phyloP scores from a whole-genome alignment of 2,888 invertebrate genomes.

The Bombylius major region DNA sequence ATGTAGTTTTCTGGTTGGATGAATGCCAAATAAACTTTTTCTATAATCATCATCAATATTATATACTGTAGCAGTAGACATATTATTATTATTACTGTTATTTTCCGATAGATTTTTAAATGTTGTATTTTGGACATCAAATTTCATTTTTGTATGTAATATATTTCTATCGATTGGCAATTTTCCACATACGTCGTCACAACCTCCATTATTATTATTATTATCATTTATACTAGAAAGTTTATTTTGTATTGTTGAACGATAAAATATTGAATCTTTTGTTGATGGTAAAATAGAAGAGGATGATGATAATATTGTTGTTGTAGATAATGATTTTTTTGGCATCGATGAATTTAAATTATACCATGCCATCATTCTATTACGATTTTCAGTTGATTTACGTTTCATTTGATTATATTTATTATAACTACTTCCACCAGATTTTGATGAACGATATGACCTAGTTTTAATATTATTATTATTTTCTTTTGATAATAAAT shows the following conservation, averaged over 20 bases:
- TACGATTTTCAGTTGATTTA: conserved; percentile 30
- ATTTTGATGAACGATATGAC: conserved; percentile 9
- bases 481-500: too few relatives aligned
- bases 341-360: too few relatives aligned
- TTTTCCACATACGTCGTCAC: not conserved
- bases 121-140: too few relatives aligned
- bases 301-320: conserved; percentile 5
- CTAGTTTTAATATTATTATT: not conserved
- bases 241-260: not conserved
- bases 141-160: too few relatives aligned
- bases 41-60: conserved; percentile 29
- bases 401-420: conserved; percentile 33
- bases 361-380: not conserved
- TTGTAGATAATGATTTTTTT: not conserved
- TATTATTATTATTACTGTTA: too few relatives aligned
- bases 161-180: too few relatives aligned
- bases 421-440: conserved; percentile 4
- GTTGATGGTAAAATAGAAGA: conserved; percentile 4
- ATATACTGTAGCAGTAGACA: not conserved
- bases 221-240: not conserved
- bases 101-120: too few relatives aligned
- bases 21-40: conserved; percentile 29
- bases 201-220: not conserved
- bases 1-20: conserved; percentile 10
- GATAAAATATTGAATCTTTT: not conserved